Percentiles rank a stretch among this genome's conserved stretches.
phyloP scores from a whole-genome alignment of 2,797 vertebrate species.

The Caiman crocodilus region DNA sequence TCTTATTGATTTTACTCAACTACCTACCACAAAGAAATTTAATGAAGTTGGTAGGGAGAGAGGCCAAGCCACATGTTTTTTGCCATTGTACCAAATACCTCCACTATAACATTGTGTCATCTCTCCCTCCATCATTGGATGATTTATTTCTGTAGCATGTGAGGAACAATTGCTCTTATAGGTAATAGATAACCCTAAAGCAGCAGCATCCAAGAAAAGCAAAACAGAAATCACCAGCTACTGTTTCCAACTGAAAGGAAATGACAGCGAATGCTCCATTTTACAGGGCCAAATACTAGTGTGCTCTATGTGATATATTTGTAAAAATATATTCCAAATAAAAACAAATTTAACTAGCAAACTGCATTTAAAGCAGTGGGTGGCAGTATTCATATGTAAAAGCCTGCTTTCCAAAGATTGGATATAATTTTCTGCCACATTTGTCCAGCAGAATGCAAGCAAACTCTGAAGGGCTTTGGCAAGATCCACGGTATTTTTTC shows the following conservation, averaged over 20 bases:
- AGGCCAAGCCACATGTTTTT: background rate
- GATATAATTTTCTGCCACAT: conserved; percentile 57
- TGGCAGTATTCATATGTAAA: background rate
- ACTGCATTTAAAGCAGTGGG: conserved; percentile 28
- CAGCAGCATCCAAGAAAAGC: conserved; percentile 35
- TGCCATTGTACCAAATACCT: background rate
- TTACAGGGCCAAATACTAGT: background rate
- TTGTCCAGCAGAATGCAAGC: conserved; percentile 23
- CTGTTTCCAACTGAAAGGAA: conserved; percentile 17
- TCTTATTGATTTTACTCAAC: conserved; percentile 7
- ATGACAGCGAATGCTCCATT: background rate
- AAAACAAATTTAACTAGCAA: background rate
- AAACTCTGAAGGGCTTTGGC: conserved; percentile 35
- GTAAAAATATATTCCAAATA: conserved; percentile 1
- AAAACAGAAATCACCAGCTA: conserved; percentile 27
- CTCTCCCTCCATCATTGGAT: background rate
- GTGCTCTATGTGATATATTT: background rate
- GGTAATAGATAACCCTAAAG: conserved; percentile 33
- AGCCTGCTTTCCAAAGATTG: conserved; percentile 21
- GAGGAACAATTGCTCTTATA: conserved; percentile 18
- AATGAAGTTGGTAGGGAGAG: conserved; percentile 23
- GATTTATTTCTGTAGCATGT: conserved; percentile 30
- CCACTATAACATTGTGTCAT: background rate
- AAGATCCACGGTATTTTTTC: conserved; percentile 39
- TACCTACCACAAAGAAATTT: background rate